Conservation (phyloP, 2,113 vertebrate species). For the Mustelus asterias region DNA sequence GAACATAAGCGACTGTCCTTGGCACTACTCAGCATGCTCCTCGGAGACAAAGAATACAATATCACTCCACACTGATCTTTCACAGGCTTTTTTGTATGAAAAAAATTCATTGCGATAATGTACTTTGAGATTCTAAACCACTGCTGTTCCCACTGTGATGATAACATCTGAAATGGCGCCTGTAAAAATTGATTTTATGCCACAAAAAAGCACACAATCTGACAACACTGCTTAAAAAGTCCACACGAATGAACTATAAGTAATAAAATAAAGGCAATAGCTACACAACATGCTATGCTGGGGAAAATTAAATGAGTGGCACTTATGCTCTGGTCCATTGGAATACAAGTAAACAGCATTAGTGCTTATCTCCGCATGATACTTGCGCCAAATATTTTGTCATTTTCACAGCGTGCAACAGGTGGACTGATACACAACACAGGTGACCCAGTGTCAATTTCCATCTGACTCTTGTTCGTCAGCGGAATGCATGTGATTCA, state of each 20-base stretch:
- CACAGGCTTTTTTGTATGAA: neutral
- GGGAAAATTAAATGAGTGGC: neutral
- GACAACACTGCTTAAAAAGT: constrained; percentile 17
- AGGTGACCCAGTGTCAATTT: neutral
- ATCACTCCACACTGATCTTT: neutral
- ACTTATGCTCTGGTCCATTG: neutral
- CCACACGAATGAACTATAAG: constrained; percentile 17
- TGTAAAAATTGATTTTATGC: constrained; percentile 36
- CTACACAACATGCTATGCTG: neutral
- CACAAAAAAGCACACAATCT: constrained; percentile 6
- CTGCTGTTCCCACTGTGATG: constrained; percentile 17
- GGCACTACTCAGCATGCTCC: neutral
- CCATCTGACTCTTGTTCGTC: neutral
- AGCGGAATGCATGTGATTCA: neutral
- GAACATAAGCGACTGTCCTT: neutral
- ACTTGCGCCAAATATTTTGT: neutral
- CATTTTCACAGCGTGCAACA: neutral
- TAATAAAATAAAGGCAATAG: neutral
- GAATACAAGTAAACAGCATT: neutral
- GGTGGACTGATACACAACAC: neutral
- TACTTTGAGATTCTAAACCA: neutral
- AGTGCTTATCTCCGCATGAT: neutral
- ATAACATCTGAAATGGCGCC: constrained; percentile 28
- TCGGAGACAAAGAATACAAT: neutral
- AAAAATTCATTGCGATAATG: constrained; percentile 6